Conservation (phyloP, 2,113 vertebrate species). For the Salvelinus sp. region DNA sequence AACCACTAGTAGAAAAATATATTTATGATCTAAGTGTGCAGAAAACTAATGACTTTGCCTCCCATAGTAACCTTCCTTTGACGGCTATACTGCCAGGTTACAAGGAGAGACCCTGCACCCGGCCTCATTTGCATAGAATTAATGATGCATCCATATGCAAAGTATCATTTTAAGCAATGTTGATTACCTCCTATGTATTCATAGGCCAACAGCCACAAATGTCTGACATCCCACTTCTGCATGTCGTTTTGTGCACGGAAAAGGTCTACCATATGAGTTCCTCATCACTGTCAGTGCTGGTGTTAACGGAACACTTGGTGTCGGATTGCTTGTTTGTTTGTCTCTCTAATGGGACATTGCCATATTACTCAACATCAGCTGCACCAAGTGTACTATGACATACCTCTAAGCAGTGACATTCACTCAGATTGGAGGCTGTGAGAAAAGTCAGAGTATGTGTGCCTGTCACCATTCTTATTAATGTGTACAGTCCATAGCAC, state of each 20-base stretch:
- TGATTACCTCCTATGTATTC: constrained; percentile 78
- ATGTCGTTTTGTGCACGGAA: constrained; percentile 69
- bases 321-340: constrained; percentile 45
- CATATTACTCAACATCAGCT: too few species aligned
- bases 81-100: constrained; percentile 70
- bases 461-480: too few species aligned
- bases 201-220: constrained; percentile 74
- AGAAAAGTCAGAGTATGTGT: too few species aligned
- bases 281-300: constrained; percentile 55
- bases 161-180: constrained; percentile 76
- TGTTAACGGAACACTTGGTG: constrained; percentile 33
- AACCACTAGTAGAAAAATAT: constrained; percentile 37
- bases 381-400: too few species aligned
- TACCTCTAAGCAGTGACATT: too few species aligned
- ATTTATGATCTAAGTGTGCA: constrained; percentile 48
- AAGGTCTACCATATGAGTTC: constrained; percentile 62
- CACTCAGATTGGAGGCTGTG: too few species aligned
- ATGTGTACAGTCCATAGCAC: too few species aligned
- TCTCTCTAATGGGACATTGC: background rate
- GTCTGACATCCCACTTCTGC: constrained; percentile 74
- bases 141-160: constrained; percentile 79
- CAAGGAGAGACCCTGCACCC: constrained; percentile 67
- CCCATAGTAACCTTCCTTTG: constrained; percentile 68
- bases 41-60: constrained; percentile 65
- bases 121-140: constrained; percentile 76